These are phyloP conservation scores for Buteo buteo DNA, from an alignment of 2,113 vertebrate genomes.

Conservation along the genomic window DNA sequence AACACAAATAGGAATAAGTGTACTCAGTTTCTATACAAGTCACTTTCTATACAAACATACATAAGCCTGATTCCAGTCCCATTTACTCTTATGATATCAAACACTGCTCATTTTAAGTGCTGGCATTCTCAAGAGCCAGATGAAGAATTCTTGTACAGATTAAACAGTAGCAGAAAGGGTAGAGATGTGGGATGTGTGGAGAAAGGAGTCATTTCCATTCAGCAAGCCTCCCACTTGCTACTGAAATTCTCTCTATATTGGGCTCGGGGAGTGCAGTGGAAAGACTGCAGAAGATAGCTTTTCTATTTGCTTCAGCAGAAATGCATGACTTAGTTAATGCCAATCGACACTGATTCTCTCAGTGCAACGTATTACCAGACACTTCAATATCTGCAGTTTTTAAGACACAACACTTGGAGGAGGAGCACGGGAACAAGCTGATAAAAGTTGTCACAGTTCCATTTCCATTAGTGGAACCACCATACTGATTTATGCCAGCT, in stretches of 20 bases:
- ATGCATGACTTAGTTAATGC: conserved; percentile 12
- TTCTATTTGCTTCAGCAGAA: conserved; percentile 1
- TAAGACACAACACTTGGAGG: neutral
- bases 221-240: conserved; percentile 15
- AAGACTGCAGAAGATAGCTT: neutral
- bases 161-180: conserved; percentile 23
- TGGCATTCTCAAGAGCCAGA: neutral
- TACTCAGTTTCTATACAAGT: neutral
- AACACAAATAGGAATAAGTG: neutral
- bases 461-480: neutral
- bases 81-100: neutral
- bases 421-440: neutral
- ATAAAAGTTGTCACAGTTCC: neutral
- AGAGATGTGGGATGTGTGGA: conserved; percentile 20
- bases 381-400: neutral
- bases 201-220: conserved; percentile 33
- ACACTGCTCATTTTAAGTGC: conserved; percentile 18
- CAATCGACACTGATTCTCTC: neutral
- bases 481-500: neutral
- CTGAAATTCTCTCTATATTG: neutral
- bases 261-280: neutral
- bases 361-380: neutral
- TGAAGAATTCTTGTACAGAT: conserved; percentile 28
- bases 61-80: neutral
- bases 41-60: neutral